A percentile compares a stretch with the other conserved stretches of the same genome.
phyloP scores from a whole-genome alignment of 35 echinoderm and acorn worm species.

The Heliocidaris tuberculata region DNA sequence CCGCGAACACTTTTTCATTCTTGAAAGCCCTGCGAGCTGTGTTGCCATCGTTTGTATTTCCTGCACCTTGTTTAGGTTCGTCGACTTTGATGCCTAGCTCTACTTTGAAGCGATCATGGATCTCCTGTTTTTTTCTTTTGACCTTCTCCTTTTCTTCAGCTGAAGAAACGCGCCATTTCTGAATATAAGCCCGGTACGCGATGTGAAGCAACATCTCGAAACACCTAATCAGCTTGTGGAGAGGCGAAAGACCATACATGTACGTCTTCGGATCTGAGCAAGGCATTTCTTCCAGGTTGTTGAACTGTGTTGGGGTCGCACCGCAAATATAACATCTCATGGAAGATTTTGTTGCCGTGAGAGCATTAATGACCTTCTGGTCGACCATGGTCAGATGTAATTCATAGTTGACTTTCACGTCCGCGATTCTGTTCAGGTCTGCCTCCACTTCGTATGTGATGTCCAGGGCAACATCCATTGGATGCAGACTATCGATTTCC shows the following conservation, averaged over 20 bases:
- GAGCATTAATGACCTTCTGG: conserved; percentile 62
- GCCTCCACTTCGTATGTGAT: conserved; percentile 56
- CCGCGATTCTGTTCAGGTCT: conserved; percentile 30
- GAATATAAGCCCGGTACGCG: conserved; percentile 39
- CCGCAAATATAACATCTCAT: conserved; percentile 67
- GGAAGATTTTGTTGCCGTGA: conserved; percentile 60
- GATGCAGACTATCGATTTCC: conserved; percentile 48
- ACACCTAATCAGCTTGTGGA: conserved; percentile 55
- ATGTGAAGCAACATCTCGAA: conserved; percentile 69
- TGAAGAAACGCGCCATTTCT: conserved; percentile 46
- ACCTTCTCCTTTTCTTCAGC: conserved; percentile 43
- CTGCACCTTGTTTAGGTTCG: conserved; percentile 61
- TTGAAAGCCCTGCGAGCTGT: conserved; percentile 68
- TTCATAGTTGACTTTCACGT: conserved; percentile 61
- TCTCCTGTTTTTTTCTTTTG: conserved; percentile 36
- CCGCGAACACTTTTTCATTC: conserved; percentile 49
- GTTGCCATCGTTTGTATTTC: conserved; percentile 68
- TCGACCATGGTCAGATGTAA: conserved; percentile 63
- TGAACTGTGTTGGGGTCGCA: conserved; percentile 57
- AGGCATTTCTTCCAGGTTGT: conserved; percentile 44
- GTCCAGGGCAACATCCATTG: conserved; percentile 52
- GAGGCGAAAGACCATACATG: conserved; percentile 45
- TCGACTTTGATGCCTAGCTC: conserved; percentile 64
- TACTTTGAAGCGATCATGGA: conserved; percentile 60
- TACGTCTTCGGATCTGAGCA: conserved; percentile 29